Evolutionary conservation across 2,888 invertebrate genomes (phyloP).

Genomic region (Drosophila meridionalis): DNA sequence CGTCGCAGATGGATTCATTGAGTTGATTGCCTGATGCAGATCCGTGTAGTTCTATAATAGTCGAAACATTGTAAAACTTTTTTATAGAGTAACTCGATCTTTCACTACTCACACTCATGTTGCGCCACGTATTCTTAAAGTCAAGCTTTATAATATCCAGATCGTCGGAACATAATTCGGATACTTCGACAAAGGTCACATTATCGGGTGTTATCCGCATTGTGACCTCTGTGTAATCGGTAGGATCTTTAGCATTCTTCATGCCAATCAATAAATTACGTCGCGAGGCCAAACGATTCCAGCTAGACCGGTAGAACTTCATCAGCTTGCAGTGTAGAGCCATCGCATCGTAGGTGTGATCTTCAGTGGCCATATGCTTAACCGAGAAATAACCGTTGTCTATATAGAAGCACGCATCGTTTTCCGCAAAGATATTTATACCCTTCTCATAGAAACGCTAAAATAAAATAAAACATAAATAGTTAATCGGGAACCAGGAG

Average conservation of each 20-base stretch:
- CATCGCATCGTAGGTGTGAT: constrained; percentile 80
- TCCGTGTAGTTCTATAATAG: constrained; percentile 71
- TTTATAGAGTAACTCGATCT: not conserved
- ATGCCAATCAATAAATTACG: constrained; percentile 76
- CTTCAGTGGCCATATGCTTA: constrained; percentile 79
- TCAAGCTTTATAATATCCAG: constrained; percentile 67
- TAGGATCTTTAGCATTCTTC: constrained; percentile 60
- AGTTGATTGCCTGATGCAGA: constrained; percentile 76
- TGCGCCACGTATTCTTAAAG: constrained; percentile 80
- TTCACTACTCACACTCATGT: constrained; percentile 69
- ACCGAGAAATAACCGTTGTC: constrained; percentile 78
- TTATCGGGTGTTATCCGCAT: constrained; percentile 79
- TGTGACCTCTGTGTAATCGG: constrained; percentile 59
- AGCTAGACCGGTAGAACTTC: constrained; percentile 75
- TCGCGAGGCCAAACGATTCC: constrained; percentile 82
- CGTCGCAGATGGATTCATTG: constrained; percentile 60
- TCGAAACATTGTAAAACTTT: not conserved
- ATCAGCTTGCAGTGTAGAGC: constrained; percentile 73
- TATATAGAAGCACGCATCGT: constrained; percentile 81
- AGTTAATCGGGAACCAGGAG: not conserved
- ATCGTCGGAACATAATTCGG: constrained; percentile 77
- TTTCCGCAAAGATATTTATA: constrained; percentile 82
- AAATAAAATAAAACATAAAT: not conserved
- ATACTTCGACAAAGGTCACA: constrained; percentile 77
- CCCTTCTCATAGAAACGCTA: constrained; percentile 71